Percentiles rank a stretch among this genome's conserved stretches.
phyloP scores from a whole-genome alignment of 2,113 vertebrate species.

The Tupaia chinensis region DNA sequence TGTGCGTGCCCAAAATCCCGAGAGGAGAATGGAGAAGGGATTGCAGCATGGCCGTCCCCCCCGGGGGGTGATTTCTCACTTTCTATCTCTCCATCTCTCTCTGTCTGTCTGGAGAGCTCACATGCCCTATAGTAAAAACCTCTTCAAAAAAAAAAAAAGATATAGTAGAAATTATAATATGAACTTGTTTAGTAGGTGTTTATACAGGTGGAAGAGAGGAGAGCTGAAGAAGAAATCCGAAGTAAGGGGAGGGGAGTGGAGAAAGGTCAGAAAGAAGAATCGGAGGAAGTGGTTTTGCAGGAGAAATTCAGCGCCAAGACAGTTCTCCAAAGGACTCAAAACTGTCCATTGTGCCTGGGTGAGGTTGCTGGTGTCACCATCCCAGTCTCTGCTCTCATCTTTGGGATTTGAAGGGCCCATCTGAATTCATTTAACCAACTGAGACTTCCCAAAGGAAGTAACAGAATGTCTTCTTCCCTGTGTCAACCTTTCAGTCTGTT shows the following conservation, averaged over 20 bases:
- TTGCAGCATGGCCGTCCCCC: no score
- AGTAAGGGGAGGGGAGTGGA: background rate
- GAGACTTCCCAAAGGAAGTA: background rate
- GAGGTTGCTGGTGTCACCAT: background rate
- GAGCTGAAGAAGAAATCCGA: background rate
- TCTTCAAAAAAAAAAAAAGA: background rate
- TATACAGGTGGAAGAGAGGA: background rate
- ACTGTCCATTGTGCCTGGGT: accelerated
- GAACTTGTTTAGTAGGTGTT: background rate
- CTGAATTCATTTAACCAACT: background rate
- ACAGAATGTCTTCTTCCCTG: no score
- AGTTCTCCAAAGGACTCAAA: background rate
- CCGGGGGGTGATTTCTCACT: no score
- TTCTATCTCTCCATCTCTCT: no score
- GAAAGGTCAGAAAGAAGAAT: background rate
- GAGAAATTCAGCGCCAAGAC: background rate
- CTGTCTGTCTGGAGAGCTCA: no score
- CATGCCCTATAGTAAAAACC: no score
- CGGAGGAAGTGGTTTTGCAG: background rate
- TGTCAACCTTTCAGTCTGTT: background rate
- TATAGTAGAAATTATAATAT: background rate
- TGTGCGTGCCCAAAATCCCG: no score
- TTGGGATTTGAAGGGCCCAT: background rate
- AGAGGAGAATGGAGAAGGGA: no score
- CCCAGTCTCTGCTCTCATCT: background rate